These are phyloP conservation scores for Bombus sylvicola DNA, from an alignment of 1,140 invertebrate genomes.

Conservation along the genomic window DNA sequence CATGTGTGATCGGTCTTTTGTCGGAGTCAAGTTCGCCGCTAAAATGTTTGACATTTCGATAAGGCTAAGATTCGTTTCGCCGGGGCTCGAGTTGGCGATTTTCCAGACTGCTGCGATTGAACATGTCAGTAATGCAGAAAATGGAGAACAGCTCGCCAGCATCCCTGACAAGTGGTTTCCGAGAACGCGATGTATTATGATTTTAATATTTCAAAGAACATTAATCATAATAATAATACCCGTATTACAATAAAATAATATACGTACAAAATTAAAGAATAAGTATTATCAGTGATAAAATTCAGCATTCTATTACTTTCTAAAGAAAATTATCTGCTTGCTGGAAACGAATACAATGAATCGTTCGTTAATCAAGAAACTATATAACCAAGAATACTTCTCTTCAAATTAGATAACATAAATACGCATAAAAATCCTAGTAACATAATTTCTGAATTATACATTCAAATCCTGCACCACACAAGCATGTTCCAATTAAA, in stretches of 20 bases:
- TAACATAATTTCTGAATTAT: too few relatives aligned
- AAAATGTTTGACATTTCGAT: conserved; percentile 55
- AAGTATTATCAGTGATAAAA: too few relatives aligned
- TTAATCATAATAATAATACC: background rate
- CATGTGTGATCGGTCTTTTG: conserved; percentile 23
- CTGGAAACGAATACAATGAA: too few relatives aligned
- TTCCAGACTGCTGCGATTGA: conserved; percentile 61
- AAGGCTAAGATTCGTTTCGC: conserved; percentile 41
- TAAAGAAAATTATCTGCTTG: too few relatives aligned
- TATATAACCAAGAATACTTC: too few relatives aligned
- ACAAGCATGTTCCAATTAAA: too few relatives aligned
- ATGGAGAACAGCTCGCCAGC: conserved; percentile 1
- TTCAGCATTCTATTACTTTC: too few relatives aligned
- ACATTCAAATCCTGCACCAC: rapidly evolving
- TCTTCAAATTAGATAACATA: too few relatives aligned
- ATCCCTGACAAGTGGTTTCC: background rate
- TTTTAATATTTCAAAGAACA: background rate
- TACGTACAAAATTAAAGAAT: background rate
- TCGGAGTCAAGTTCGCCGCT: conserved; percentile 47
- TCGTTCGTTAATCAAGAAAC: too few relatives aligned
- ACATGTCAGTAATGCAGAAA: conserved; percentile 44
- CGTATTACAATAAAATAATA: background rate
- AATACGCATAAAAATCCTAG: too few relatives aligned
- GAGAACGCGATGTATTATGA: background rate
- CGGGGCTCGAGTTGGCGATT: conserved; percentile 50